Conservation (phyloP, 2,888 invertebrate genomes). For the Drosophila ezoana region DNA sequence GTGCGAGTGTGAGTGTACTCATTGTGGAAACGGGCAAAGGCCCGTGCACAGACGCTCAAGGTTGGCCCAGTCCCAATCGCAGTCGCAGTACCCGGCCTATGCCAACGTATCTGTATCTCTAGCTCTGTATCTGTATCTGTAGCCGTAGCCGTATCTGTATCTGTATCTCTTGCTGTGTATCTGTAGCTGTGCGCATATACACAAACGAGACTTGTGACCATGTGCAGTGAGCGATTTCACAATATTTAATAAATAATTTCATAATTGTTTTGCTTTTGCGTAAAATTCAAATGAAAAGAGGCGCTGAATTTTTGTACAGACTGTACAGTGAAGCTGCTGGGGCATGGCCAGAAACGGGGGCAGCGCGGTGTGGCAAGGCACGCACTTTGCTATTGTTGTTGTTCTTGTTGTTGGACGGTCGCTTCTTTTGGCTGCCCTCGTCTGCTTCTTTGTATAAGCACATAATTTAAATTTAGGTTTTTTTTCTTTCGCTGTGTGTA, state of each 20-base stretch:
- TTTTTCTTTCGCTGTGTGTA: constrained; percentile 60
- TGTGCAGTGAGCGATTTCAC: constrained; percentile 76
- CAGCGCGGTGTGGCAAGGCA: constrained; percentile 19
- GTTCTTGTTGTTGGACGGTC: constrained; percentile 14
- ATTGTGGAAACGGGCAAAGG: constrained; percentile 12
- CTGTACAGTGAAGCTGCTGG: constrained; percentile 13
- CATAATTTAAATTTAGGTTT: constrained; percentile 77
- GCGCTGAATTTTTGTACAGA: constrained; percentile 51
- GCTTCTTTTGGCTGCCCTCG: constrained; percentile 33
- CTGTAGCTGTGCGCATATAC: constrained; percentile 12
- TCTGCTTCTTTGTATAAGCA: constrained; percentile 57
- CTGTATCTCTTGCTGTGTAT: constrained; percentile 9
- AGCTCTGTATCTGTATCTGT: constrained; percentile 17
- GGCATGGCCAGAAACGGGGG: neutral
- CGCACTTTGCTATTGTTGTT: constrained; percentile 47
- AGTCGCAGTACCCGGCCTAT: constrained; percentile 30
- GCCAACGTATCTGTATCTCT: constrained; percentile 34
- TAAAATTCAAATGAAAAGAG: constrained; percentile 72
- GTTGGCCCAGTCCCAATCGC: constrained; percentile 59
- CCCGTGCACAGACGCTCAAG: constrained; percentile 51
- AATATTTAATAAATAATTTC: constrained; percentile 82
- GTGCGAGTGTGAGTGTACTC: constrained; percentile 24
- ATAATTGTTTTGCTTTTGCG: constrained; percentile 80
- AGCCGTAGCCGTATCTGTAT: constrained; percentile 5
- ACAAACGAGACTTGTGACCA: constrained; percentile 43